Percentiles rank a stretch among this genome's conserved stretches.
Conservation (phyloP, 2,797 vertebrate genomes). For the Luscinia megarhynchos region DNA sequence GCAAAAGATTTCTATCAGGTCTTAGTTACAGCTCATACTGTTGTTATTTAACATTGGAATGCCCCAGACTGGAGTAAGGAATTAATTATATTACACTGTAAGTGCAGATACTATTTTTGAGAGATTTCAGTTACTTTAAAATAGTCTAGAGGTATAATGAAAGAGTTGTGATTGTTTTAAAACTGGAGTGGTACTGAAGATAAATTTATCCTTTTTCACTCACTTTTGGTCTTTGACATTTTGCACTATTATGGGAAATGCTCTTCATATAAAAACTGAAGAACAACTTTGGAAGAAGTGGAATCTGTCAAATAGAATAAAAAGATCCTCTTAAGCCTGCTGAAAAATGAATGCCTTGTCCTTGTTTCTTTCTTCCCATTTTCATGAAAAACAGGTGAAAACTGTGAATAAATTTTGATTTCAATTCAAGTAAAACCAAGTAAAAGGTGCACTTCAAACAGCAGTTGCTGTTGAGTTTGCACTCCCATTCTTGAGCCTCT, state of each 20-base stretch:
- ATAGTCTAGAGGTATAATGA: neutral
- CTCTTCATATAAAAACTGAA: neutral
- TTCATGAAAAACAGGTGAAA: slow-evolving; percentile 20
- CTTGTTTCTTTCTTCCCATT: neutral
- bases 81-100: neutral
- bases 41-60: neutral
- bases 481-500: neutral
- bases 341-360: neutral
- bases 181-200: neutral
- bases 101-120: neutral
- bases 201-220: neutral
- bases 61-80: neutral
- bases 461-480: neutral
- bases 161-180: neutral
- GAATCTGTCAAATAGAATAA: neutral
- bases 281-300: neutral
- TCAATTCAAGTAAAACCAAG: neutral
- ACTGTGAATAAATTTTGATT: slow-evolving; percentile 8
- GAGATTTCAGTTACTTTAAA: neutral
- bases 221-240: neutral
- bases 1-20: neutral
- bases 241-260: neutral
- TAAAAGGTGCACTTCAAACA: neutral
- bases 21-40: neutral
- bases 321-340: neutral